These are phyloP conservation scores for Antechinus flavipes DNA, from an alignment of 2,113 vertebrate species.

Conservation along the genomic window DNA sequence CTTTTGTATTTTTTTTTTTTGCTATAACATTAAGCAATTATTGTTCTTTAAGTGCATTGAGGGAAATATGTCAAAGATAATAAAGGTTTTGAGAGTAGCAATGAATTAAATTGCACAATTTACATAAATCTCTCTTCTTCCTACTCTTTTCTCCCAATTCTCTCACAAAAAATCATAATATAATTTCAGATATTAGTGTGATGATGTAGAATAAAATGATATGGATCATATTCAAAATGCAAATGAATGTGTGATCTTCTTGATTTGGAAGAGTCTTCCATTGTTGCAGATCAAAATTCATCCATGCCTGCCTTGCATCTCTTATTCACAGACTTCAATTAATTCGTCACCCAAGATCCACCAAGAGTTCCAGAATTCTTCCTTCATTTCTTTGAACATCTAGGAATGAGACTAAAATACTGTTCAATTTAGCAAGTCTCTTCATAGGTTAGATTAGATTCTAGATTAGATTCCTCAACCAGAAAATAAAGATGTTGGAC, in stretches of 20 bases:
- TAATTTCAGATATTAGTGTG: not conserved
- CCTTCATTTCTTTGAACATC: not conserved
- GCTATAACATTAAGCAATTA: conserved; percentile 8
- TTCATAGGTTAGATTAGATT: not conserved
- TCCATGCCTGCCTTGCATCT: not conserved
- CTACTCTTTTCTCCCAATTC: not conserved
- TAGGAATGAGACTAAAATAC: not conserved
- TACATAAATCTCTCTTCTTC: not conserved
- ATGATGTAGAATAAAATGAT: not conserved
- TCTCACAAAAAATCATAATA: not conserved
- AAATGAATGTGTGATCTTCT: not conserved
- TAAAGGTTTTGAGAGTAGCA: not conserved
- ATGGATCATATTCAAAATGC: not conserved
- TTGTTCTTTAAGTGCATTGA: not conserved
- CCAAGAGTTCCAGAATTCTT: not conserved
- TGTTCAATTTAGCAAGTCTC: not conserved
- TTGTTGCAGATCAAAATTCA: not conserved
- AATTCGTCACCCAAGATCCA: not conserved
- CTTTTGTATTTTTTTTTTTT: not conserved
- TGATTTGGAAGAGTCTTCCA: not conserved
- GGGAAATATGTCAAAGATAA: not conserved
- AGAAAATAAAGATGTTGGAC: not conserved
- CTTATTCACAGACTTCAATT: not conserved
- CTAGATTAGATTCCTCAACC: not conserved
- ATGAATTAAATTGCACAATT: not conserved